Percentiles rank a stretch among this genome's conserved stretches.
phyloP scores from a whole-genome alignment of 2,888 invertebrate genomes.

The Drosophila testacea region DNA sequence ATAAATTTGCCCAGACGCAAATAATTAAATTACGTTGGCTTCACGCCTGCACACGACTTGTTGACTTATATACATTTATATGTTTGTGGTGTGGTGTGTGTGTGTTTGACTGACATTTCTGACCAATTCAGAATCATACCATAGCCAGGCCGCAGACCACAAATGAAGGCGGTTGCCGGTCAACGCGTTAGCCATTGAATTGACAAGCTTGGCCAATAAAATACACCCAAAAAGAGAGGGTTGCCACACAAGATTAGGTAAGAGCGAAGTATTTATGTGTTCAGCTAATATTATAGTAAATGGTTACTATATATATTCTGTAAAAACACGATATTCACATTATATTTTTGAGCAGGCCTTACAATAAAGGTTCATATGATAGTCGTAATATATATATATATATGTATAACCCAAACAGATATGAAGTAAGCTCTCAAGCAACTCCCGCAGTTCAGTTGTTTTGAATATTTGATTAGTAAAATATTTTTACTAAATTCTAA shows the following conservation, averaged over 20 bases:
- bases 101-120: constrained; percentile 55
- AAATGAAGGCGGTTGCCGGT: constrained; percentile 57
- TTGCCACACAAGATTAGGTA: background rate
- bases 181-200: constrained; percentile 47
- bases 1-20: constrained; percentile 81
- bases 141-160: constrained; percentile 51
- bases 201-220: constrained; percentile 34
- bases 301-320: too few relatives aligned
- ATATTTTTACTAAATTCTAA: background rate
- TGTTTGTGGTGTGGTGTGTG: constrained; percentile 9
- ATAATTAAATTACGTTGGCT: constrained; percentile 78
- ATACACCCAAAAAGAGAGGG: background rate
- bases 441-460: background rate
- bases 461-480: background rate
- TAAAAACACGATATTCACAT: too few relatives aligned
- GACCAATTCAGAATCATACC: constrained; percentile 53
- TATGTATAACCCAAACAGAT: too few relatives aligned
- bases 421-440: background rate
- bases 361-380: too few relatives aligned
- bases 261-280: background rate
- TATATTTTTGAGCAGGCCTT: too few relatives aligned
- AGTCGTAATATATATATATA: too few relatives aligned
- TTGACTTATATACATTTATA: constrained; percentile 53
- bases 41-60: constrained; percentile 63
- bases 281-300: too few relatives aligned